Conservation (phyloP, 53 echinoderm and acorn worm species). For the Actinopyga echinites region DNA sequence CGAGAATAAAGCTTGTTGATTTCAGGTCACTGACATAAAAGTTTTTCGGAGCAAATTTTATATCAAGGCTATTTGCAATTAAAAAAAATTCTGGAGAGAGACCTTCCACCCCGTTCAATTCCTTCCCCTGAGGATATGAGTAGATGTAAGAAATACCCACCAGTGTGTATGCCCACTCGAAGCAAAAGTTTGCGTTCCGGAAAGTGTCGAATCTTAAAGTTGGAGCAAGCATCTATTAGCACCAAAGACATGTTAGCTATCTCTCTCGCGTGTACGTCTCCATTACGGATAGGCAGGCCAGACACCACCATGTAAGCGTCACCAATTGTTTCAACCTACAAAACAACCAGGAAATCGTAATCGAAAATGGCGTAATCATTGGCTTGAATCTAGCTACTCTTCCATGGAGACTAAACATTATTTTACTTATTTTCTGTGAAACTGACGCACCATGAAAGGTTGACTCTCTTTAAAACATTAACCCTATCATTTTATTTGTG, state of each 20-base stretch:
- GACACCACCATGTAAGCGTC: slow-evolving; percentile 88
- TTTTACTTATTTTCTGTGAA: not conserved
- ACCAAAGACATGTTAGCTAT: slow-evolving; percentile 69
- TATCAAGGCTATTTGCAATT: too few species aligned
- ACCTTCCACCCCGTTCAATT: too few species aligned
- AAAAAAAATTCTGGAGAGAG: too few species aligned
- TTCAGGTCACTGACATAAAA: too few species aligned
- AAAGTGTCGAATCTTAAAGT: slow-evolving; percentile 50
- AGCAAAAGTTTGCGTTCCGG: slow-evolving; percentile 57
- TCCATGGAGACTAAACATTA: not conserved
- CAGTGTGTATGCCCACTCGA: slow-evolving; percentile 72
- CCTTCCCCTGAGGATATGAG: not conserved
- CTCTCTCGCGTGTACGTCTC: slow-evolving; percentile 56
- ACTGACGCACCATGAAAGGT: too few species aligned
- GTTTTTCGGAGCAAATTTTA: too few species aligned
- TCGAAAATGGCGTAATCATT: not conserved
- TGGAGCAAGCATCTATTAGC: slow-evolving; percentile 44
- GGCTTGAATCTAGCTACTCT: not conserved
- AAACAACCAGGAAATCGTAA: not conserved
- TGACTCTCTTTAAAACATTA: too few species aligned
- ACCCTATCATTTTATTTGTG: too few species aligned
- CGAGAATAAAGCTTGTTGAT: too few species aligned
- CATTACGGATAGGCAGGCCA: slow-evolving; percentile 67
- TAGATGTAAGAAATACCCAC: not conserved
- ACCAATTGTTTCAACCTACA: slow-evolving; percentile 77